Base-by-base conservation (phyloP, 2,113 vertebrate genomes). In the Nyctereutes procyonoides region DNA sequence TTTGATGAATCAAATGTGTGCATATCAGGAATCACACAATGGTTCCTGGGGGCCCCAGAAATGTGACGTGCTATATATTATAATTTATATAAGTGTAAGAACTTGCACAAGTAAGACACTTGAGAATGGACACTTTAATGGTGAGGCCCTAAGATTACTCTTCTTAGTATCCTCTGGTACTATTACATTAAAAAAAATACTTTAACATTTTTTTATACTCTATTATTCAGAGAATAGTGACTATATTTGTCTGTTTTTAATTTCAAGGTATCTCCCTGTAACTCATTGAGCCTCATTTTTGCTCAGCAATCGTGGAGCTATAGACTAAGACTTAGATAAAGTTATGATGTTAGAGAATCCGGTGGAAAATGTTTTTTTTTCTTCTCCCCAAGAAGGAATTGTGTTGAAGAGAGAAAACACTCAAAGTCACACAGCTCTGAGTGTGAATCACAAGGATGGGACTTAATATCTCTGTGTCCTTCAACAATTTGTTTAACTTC, bases 1-100 rank as follows among this genome's bases (percentile, higher is more conserved):
- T 96, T 97, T 93, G 84, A 95, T 98, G 93, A 97, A 92, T 97
- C 97, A 97, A 98, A 98, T n/a, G 91, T 97, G 98, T 67, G 80
- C 97, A 97, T 97, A 98, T 97, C 90, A 81, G 95, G 93, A 98
- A 96, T 91, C 92, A 65, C 77, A 94, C 94, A 92, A 96, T 98
- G 97, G 89, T 97, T 95, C 93, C 56, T 93, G 8, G 4, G 88
- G 43, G 30, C 88, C 97, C 80, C 55, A 94, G 77, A 94, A 97
- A 96, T 97, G 97, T 97, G 7, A 98, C 60, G 79, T 74, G 93
- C 87, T 98, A 65, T 65, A 80, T 98, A 97, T 97, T 96, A 98
- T 98, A 98, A 98, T 9, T 76, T 85, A 60, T 26, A 43, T 22
- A 56, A 51, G n/a, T 53, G 24, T 32, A 73, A 91, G 43, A 79